These are phyloP conservation scores for Allacma fusca DNA, from an alignment of 2,888 invertebrate genomes.

Conservation along the genomic window DNA sequence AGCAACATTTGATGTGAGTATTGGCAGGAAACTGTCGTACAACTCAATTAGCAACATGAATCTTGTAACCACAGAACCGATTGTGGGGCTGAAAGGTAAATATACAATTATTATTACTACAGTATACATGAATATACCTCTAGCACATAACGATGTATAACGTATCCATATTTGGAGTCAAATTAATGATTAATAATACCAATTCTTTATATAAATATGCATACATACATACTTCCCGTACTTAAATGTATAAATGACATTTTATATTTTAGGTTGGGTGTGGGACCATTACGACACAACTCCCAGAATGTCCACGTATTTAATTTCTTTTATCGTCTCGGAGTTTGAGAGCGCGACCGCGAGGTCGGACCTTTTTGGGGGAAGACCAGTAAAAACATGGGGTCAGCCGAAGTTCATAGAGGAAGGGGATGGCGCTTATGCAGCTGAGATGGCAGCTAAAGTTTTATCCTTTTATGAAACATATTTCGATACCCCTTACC, in stretches of 20 bases:
- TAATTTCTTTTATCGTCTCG: slow-evolving; percentile 56
- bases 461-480: slow-evolving; percentile 52
- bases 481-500: slow-evolving; percentile 55
- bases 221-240: background rate
- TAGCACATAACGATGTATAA: no score
- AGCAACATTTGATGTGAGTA: slow-evolving; percentile 54
- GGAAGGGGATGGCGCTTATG: slow-evolving; percentile 48
- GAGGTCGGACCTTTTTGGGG: slow-evolving; percentile 48
- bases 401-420: slow-evolving; percentile 37
- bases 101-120: no score
- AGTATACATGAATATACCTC: no score
- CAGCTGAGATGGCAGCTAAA: slow-evolving; percentile 48
- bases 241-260: background rate
- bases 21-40: slow-evolving; percentile 51
- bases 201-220: no score
- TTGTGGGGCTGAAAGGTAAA: slow-evolving; percentile 44
- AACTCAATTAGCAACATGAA: slow-evolving; percentile 55
- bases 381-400: slow-evolving; percentile 53
- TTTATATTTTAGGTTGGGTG: slow-evolving; percentile 49
- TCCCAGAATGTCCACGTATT: slow-evolving; percentile 57
- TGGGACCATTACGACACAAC: slow-evolving; percentile 59
- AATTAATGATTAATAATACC: no score
- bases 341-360: slow-evolving; percentile 52
- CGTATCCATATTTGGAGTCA: no score
- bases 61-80: slow-evolving; percentile 48